Base-by-base conservation (phyloP, 2,888 invertebrate genomes). In the Tipula unca region DNA sequence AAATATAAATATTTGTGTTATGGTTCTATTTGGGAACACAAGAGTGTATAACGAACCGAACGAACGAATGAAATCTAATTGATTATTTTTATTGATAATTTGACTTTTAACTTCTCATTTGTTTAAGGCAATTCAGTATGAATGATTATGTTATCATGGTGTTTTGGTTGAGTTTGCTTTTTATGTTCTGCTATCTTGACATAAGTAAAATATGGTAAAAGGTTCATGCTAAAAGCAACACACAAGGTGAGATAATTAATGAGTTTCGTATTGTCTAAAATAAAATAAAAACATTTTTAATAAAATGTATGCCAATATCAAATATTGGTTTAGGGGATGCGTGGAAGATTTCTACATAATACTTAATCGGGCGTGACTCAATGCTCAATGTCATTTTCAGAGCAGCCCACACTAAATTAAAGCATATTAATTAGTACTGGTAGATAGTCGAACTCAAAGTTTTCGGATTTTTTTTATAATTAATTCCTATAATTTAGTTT, bases 1-100 rank as follows among this genome's bases (percentile, higher is more conserved):
- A 48, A n/a, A 17, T 48, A 48, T 17, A 48, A 17, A 69, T 69
- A 69, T 20, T 69, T 69, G 69, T 25, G 69, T 69, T 69, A 69
- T 69, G 69, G 69, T 69, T 69, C 69, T 69, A 69, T 69, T 69
- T 69, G 25, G 20, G 10, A 10, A 25, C 69, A 25, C 48, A 54
- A 54, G 32, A 32, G 17, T 54, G 20, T 69, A 69, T 69, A 20
- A 69, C 69, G 25, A 25, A 25, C 25, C 25, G 20, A 69, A 69
- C 69, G 69, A 69, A 69, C 69, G 69, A 69, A 69, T 69, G 69
- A 69, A 69, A 25, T 25, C 69, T 69, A 69, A 69, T 69, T 69
- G 69, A 69, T 69, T 69, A 69, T 69, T 69, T 69, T 69, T 69
- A 69, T 69, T 69, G 69, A 69, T 69, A 69, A 69, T 69, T 69